Base-by-base conservation (phyloP, 2,113 vertebrate genomes). In the Proterorhinus semilunaris region DNA sequence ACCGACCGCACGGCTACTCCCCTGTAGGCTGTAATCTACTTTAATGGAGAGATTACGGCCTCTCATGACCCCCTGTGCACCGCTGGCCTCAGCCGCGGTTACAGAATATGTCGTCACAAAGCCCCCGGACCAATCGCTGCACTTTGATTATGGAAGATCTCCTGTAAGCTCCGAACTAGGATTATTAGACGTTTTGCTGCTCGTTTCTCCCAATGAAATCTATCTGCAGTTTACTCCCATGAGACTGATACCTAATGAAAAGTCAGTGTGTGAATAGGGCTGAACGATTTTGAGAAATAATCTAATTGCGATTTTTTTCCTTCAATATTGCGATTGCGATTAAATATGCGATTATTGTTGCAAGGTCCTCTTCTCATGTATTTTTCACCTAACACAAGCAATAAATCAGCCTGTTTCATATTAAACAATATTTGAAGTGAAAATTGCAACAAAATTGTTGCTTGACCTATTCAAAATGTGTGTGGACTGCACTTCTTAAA, bases 41-140 rank as follows among this genome's bases (percentile, higher is more conserved):
- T 84, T 91, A 92, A 90, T 92, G 88, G 85, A 89, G 36, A 75
- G 87, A 89, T 91, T 91, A 86, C 76, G 75, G 76, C 76, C 85
- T 85, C 81, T 89, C 73, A 66, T 78, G 74, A 71, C 67, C 75
- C 81, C 69, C 78, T 74, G 83, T 82, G 83, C 86, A 86, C 74
- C 77, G 15, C 67, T 76, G 77, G 76, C 78, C 66, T 90, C 90
- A 82, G 27, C 81, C 68, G 67, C 79, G 73, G 87, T 86, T 85
- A 89, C 87, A 81, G 80, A 83, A 79, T 68, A 17, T 85, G 82
- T 72, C 76, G 61, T 90, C 87, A 89, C 65, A 65, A 69, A 67
- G 79, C 72, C 65, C 16, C 45, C 2, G 7, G 68, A 64, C 87
- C 86, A 87, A 86, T 90, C 74, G 48, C 44, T 47, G 66, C 7